A percentile compares a stretch with the other conserved stretches of the same genome.
phyloP scores from a whole-genome alignment of 2,797 vertebrate species.

The Lates japonicus region DNA sequence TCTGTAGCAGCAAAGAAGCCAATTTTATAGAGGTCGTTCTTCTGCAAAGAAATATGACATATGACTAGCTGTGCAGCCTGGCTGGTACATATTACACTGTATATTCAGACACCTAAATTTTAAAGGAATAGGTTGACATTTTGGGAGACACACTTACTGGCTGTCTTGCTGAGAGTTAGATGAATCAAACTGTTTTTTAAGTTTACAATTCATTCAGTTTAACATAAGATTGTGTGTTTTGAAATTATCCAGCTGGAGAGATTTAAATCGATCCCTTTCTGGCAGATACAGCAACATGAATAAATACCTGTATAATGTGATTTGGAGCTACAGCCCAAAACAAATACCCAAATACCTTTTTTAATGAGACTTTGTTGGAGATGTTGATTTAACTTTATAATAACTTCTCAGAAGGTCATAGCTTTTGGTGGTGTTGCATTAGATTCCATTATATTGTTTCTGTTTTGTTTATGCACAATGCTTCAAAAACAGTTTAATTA shows the following conservation, averaged over 20 bases:
- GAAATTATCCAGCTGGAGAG: background rate
- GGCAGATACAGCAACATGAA: no score
- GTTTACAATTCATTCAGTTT: background rate
- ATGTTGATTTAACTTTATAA: background rate
- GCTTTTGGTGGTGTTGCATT: background rate
- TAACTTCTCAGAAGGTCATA: background rate
- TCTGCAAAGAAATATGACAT: background rate
- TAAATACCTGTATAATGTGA: background rate
- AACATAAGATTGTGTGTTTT: background rate
- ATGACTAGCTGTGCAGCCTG: background rate
- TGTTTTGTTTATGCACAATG: no score
- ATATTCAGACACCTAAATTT: background rate
- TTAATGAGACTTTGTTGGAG: background rate
- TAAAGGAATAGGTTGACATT: background rate
- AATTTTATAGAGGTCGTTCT: background rate
- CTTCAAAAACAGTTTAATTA: no score
- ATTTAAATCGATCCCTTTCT: background rate
- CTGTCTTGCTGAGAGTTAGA: background rate
- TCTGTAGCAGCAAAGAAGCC: background rate
- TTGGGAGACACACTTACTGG: background rate
- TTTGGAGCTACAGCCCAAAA: background rate
- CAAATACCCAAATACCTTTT: background rate
- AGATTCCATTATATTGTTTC: no score
- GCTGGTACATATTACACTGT: background rate
- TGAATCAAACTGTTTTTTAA: background rate